Base-by-base conservation (phyloP, 2,888 invertebrate genomes). In the Pseudoips prasinana region DNA sequence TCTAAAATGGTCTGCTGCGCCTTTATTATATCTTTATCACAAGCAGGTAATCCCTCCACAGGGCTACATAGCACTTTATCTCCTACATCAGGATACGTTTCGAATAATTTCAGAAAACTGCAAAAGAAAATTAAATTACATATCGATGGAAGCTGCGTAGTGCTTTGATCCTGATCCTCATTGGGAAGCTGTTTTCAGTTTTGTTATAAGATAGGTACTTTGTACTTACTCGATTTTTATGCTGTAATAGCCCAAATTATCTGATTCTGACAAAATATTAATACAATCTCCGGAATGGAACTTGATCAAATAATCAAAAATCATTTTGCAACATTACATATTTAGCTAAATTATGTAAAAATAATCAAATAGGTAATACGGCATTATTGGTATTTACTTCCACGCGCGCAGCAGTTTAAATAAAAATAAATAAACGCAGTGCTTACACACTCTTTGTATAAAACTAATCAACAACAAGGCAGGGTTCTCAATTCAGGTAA, bases 71-170 rank as follows among this genome's bases (percentile, higher is more conserved):
- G 76, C 30, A 96, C 89, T 57, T 90, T 90, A 59, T 93, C 91
- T 9, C 93, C 94, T 11, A 92, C 80, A 50, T 92, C 90, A 14
- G 92, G 91, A 68, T 92, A 90, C 27, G 90, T 90, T 73, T 94
- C 95, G 66, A 92, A 92, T 29, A 95, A 71, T 48, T 92, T 91
- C 41, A 93, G 77, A 67, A 94, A 94, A 71, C 94, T 94, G 65
- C 11, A 90, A 89, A 25, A 32, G 29, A n/a, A n/a, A n/a, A n/a
- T n/a, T n/a, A n/a, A n/a, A n/a, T n/a, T n/a, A n/a, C n/a, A n/a
- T n/a, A n/a, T n/a, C n/a, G n/a, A n/a, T 3, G 23, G 18, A 27
- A 24, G 19, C 18, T 24, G n/a, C n/a, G n/a, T n/a, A n/a, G n/a
- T n/a, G n/a, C n/a, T n/a, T n/a, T n/a, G n/a, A n/a, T n/a, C n/a